Percentiles rank a stretch among this genome's conserved stretches.
Conservation (phyloP, 1,140 invertebrate genomes). For the Ctenoplectra terminalis region DNA sequence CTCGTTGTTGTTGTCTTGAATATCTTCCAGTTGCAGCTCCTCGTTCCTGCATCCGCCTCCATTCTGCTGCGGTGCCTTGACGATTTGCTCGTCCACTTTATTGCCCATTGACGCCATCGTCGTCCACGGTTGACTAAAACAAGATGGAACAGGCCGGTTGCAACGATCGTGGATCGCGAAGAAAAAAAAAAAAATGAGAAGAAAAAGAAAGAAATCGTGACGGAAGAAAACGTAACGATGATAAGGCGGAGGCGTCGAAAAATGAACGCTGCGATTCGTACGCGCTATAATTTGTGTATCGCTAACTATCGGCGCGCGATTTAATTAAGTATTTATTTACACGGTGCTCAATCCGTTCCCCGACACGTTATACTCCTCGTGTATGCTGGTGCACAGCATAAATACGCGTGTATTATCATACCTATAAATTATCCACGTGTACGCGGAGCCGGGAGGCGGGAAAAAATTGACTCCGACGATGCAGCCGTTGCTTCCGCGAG, state of each 20-base stretch:
- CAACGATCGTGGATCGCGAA: neutral
- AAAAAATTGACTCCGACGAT: neutral
- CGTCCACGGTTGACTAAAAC: slow-evolving; percentile 69
- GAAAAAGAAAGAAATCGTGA: neutral
- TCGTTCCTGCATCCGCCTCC: slow-evolving; percentile 70
- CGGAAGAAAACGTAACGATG: neutral
- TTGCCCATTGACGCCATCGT: slow-evolving; percentile 76
- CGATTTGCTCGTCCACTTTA: slow-evolving; percentile 67
- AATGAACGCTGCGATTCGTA: neutral
- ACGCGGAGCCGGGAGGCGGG: neutral
- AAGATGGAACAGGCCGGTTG: slow-evolving; percentile 14
- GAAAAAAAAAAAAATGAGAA: neutral
- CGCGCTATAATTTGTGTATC: neutral
- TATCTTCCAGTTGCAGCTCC: slow-evolving; percentile 73
- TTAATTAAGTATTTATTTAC: slow-evolving; percentile 14
- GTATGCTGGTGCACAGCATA: neutral
- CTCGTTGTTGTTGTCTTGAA: slow-evolving; percentile 73
- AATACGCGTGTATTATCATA: slow-evolving; percentile 20
- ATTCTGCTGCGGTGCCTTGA: slow-evolving; percentile 69
- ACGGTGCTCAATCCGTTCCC: neutral
- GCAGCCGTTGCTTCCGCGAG: neutral
- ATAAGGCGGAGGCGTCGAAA: neutral
- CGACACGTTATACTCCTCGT: neutral
- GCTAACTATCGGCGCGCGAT: neutral
- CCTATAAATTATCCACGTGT: slow-evolving; percentile 34